phyloP scores from a whole-genome alignment of 2,888 invertebrate genomes.

The Orthosia cruda region DNA sequence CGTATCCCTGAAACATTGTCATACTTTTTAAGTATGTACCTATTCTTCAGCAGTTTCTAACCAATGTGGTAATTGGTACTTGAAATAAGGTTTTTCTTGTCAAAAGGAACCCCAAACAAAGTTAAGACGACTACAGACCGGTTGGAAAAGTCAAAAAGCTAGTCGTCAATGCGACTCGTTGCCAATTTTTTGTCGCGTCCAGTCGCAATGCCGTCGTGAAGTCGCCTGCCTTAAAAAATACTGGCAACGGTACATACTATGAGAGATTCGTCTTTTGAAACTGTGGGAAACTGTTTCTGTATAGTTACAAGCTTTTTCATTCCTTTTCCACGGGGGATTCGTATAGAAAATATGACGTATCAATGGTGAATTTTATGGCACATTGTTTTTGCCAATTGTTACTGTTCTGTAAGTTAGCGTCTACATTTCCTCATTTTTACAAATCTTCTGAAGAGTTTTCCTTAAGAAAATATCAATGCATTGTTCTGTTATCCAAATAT shows the following conservation, averaged over 20 bases:
- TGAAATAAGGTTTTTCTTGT: background rate
- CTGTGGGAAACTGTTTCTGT: constrained; percentile 10
- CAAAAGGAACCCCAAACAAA: constrained; percentile 18
- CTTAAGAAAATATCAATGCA: background rate
- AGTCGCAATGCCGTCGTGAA: constrained; percentile 69
- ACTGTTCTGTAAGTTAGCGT: background rate
- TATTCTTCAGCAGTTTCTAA: background rate
- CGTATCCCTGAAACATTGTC: too few species aligned
- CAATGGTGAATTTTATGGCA: background rate
- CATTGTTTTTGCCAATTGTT: too few species aligned
- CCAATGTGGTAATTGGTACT: background rate
- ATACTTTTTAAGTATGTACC: too few species aligned
- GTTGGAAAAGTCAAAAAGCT: constrained; percentile 73
- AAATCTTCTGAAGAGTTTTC: background rate
- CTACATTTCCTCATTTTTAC: background rate
- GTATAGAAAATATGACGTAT: background rate
- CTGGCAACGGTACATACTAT: constrained; percentile 43
- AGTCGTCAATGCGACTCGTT: constrained; percentile 70
- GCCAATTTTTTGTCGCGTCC: constrained; percentile 71
- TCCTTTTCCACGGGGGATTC: background rate
- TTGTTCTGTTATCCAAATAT: background rate
- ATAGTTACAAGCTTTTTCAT: background rate
- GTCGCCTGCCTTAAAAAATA: constrained; percentile 69
- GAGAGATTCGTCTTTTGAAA: constrained; percentile 21
- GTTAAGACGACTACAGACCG: constrained; percentile 45